A percentile compares a stretch with the other conserved stretches of the same genome.
phyloP scores from a whole-genome alignment of 2,113 vertebrate genomes.

The Trochalopteron elliotii region DNA sequence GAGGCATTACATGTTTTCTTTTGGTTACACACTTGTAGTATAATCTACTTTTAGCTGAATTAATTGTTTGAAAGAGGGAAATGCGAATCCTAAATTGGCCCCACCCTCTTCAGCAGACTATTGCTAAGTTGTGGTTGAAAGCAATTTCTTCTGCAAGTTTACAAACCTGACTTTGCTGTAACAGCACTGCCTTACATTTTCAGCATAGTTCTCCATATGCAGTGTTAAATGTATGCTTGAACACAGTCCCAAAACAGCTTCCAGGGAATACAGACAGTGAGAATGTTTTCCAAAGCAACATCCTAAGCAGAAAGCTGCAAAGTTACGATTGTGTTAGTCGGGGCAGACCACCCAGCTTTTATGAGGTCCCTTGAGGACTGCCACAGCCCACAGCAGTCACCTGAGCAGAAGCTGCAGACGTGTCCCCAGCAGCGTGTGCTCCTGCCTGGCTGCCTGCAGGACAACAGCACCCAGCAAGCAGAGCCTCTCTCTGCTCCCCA shows the following conservation, averaged over 20 bases:
- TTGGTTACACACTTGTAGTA: neutral
- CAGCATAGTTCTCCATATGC: neutral
- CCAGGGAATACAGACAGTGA: neutral
- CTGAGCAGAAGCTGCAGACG: neutral
- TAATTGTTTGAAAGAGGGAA: neutral
- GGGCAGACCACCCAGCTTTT: neutral
- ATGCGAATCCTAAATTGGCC: neutral
- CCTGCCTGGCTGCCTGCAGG: neutral
- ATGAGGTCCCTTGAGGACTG: neutral
- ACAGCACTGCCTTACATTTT: neutral
- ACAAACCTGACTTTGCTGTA: neutral
- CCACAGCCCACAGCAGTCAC: neutral
- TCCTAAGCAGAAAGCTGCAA: neutral
- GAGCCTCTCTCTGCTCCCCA: neutral
- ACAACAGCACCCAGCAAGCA: neutral
- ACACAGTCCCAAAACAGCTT: neutral
- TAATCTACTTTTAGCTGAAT: neutral
- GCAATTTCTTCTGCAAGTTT: neutral
- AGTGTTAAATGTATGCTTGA: neutral
- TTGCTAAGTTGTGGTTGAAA: neutral
- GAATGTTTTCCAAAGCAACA: neutral
- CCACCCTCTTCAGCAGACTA: neutral
- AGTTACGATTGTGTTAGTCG: neutral
- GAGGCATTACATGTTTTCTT: neutral
- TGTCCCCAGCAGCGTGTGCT: accelerated